Base-by-base conservation (phyloP, 2,797 vertebrate genomes). In the Benthosema pterotum region DNA sequence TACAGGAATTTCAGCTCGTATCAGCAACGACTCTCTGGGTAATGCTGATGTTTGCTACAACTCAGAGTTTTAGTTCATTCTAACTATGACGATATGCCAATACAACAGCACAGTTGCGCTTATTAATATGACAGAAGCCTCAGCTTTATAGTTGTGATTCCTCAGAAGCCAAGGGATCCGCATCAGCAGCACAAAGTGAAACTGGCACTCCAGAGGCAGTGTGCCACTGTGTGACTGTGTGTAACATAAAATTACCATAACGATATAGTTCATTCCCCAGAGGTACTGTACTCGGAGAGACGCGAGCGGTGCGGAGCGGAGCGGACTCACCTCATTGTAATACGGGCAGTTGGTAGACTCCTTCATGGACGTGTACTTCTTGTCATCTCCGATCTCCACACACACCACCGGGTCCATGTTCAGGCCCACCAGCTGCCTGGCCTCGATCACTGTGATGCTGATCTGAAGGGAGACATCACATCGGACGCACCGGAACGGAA, bases 341-440 rank as follows among this genome's bases (percentile, higher is more conserved):
- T 99, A 99, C 0, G 97, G 97, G 50, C 96, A 97, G 71, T 96
- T 99, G 56, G 97, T 99, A 0, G 97, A 99, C 70, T 99, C 97
- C 85, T 99, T 99, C 96, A 98, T 98, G 11, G 95, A 98, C 0
- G 97, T 99, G 90, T 95, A 98, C 60, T 99, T 99, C 83, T 99
- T 99, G 63, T 99, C 97, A 0, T 99, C 98, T 0, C 98, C 97
- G 0, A 99, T 96, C 82, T 99, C 98, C 81, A 99, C 96, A 0
- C 96, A 97, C 13, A 99, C 98, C 82, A 98, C 94, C 0, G 98
- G 98, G 79, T 99, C 98, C 97, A 99, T 98, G 88, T 99, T 99
- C 60, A 98, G 88, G 8, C 98, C 98, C 54, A 98, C 93, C 18
- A 99, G 92, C 90, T 99, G 98, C 71, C 97, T 90, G 5, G 95